Evolutionary conservation across 2,888 invertebrate species (phyloP), one percentile per base, ranked within the genome.

Genomic region (Ichneumoninae sp.): DNA sequence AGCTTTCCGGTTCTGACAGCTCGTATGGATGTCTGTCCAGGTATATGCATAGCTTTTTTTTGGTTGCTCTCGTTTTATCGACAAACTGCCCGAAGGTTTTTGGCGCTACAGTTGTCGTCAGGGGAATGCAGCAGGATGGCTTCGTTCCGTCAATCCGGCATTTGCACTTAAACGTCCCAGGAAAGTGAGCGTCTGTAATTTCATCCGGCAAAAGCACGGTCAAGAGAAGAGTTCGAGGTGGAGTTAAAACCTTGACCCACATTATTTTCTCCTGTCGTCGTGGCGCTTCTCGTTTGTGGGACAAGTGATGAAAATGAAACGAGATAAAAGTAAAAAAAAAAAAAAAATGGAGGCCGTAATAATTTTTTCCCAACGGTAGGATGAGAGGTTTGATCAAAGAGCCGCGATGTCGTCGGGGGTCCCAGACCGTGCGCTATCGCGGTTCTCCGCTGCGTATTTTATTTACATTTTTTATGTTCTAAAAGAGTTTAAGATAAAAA

Each of bases 381-480:
- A 79, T 22, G 52, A 79, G 44, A 8, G 36, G 1, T 16, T 26
- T 83, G 70, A 81, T 76, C 74, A 83, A 77, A 81, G 70, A 69
- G 36, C 33, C 22, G 8, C 63, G 26, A 69, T 70, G 69, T 74
- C 33, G 52, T 52, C 69, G n/a, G 33, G 57, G 22, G 22, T 40
- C 10, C 19, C n/a, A 22, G 44, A 44, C 19, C 52, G 60, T 69
- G 19, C 60, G 50, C 66, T 44, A 76, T 65, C 71, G 75, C 75
- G 80, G 71, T 68, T 81, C 50, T 57, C 44, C 50, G 30, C 80
- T 76, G 71, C 68, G 75, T 80, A 66, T 66, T 52, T 77, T 81
- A 47, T 60, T 77, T 68, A 63, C 60, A 75, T 71, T 76, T 76
- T 75, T 80, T 68, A 83, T 83, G 75, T 54, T 57, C 8, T 65